These are phyloP conservation scores for Pionites leucogaster DNA, from an alignment of 2,113 vertebrate species.

Conservation along the genomic window DNA sequence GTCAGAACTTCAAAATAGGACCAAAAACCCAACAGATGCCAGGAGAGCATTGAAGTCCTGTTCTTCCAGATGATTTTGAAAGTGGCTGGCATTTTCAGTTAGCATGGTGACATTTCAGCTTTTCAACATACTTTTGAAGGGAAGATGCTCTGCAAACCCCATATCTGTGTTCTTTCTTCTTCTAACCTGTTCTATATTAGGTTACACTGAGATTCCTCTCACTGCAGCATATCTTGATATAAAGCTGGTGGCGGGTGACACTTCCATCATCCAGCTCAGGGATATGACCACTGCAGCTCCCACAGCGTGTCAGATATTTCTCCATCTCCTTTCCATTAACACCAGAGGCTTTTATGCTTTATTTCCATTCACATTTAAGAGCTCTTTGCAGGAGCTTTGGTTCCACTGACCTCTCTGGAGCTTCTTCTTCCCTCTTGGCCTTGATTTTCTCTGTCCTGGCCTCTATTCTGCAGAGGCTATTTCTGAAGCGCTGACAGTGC, in stretches of 20 bases:
- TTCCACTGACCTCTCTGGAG: background rate
- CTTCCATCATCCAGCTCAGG: background rate
- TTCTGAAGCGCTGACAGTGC: background rate
- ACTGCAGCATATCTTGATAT: background rate
- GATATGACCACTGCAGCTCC: background rate
- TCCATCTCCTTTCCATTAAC: background rate
- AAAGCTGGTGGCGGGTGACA: background rate
- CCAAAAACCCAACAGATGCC: background rate
- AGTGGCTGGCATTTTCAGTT: slow-evolving; percentile 27
- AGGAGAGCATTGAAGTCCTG: background rate
- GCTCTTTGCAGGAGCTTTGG: background rate
- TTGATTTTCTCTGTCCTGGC: background rate
- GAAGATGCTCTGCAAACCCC: background rate
- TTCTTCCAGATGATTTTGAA: background rate
- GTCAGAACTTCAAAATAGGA: background rate
- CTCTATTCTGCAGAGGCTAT: background rate
- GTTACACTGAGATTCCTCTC: background rate
- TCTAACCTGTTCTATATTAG: background rate
- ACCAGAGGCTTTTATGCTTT: background rate
- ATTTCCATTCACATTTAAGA: background rate
- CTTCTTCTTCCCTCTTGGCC: background rate
- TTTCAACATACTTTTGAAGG: background rate
- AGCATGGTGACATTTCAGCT: background rate
- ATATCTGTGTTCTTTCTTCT: background rate
- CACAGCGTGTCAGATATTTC: background rate